Evolutionary conservation across 1,140 invertebrate species (phyloP).

Genomic region (Phymorhynchus buccinoides): DNA sequence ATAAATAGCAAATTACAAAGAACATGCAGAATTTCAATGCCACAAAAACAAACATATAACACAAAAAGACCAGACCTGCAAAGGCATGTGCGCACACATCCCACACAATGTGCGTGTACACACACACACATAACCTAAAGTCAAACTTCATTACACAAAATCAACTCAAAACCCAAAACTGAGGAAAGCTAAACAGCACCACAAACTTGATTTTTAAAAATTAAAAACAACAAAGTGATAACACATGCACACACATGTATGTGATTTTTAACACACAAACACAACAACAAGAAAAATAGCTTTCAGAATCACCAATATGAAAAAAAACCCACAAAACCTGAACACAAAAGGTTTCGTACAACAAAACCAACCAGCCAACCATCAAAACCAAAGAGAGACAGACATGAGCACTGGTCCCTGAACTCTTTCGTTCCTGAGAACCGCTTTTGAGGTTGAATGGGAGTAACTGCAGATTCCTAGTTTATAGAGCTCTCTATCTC

Average conservation of each 20-base stretch:
- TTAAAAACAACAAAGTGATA: too few species aligned
- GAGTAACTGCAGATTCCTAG: too few species aligned
- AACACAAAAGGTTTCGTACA: not conserved
- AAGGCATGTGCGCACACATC: not conserved
- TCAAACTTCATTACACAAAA: too few species aligned
- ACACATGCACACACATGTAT: constrained; percentile 3
- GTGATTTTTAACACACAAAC: not conserved
- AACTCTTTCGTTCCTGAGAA: too few species aligned
- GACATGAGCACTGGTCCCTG: too few species aligned
- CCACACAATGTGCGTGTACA: not conserved
- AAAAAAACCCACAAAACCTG: not conserved
- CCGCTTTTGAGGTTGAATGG: too few species aligned
- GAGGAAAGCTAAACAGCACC: too few species aligned
- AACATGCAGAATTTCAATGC: too few species aligned
- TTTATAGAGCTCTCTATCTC: too few species aligned
- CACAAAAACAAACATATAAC: not conserved
- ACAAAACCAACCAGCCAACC: not conserved
- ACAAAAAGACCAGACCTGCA: not conserved
- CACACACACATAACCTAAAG: not conserved
- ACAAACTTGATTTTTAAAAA: too few species aligned
- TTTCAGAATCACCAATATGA: not conserved
- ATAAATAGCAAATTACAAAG: too few species aligned
- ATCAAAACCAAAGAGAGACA: not conserved
- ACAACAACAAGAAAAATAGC: not conserved
- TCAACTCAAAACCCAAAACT: too few species aligned